Base-by-base conservation (phyloP, 1,140 invertebrate genomes). In the Cherax destructor region DNA sequence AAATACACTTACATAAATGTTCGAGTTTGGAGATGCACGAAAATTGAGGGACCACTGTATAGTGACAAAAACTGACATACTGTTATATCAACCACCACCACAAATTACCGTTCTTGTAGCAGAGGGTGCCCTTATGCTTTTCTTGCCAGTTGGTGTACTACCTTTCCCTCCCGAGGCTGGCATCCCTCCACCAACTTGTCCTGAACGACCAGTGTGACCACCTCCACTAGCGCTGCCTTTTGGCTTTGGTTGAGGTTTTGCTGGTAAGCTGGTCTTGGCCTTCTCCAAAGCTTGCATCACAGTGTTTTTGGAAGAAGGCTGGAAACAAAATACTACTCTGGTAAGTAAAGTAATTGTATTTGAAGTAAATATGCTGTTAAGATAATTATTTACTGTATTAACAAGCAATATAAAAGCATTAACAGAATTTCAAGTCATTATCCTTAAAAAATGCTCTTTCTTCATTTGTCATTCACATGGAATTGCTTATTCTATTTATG, bases 221-320 rank as follows among this genome's bases (percentile, higher is more conserved):
- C 16, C 49, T n/a, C 65, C 30, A 76, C 77, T 56, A 49, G 59
- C 7, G 86, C 79, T 52, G 56, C 65, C 89, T 41, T 93, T 93
- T 11, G 92, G 79, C 86, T 93, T 93, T 9, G 94, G 86, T n/a
- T 97, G 94, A 0, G 97, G 97, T 95, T 98, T 98, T 0, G 97
- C 95, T 0, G 98, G 98, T 41, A 99, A 95, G 94, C 96, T 97
- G 0, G 97, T 97, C 16, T 97, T 95, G 0, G 97, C 97, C 94
- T 99, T 99, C 93, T 99, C 98, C 76, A 99, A 94, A 0, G 97
- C 96, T 0, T 96, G 96, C 94, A 97, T 95, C 10, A 99, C 96
- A 10, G 96, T 96, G 69, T 96, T 96, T 94, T 97, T 98, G 0
- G 98, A 98, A 10, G 97, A 97, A 49, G 97, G 97, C 96, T 97